Conservation (phyloP, 2,797 vertebrate species). For the Siniperca obscura region DNA sequence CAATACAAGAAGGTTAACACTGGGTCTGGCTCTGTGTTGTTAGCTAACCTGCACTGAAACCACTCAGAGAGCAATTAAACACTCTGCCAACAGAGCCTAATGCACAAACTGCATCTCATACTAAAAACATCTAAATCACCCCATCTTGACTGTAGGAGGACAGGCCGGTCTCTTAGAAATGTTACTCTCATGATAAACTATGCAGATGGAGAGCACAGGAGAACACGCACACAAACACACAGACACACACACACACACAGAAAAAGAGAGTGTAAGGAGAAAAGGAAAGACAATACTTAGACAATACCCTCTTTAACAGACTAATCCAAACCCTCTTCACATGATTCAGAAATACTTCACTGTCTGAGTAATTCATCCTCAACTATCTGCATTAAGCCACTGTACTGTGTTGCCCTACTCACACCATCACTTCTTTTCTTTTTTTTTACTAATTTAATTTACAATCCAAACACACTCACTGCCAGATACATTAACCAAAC, state of each 20-base stretch:
- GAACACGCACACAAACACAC: conserved; percentile 17
- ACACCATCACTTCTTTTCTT: conserved; percentile 49
- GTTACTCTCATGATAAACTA: conserved; percentile 54
- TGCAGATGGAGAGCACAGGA: conserved; percentile 48
- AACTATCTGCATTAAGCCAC: conserved; percentile 62
- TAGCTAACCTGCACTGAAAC: conserved; percentile 54
- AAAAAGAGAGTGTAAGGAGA: conserved; percentile 26
- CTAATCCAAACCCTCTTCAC: conserved; percentile 71
- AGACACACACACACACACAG: conserved; percentile 15
- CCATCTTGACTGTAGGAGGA: conserved; percentile 60
- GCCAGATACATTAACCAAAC: conserved; percentile 60
- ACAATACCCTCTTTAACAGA: conserved; percentile 53
- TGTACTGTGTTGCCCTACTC: conserved; percentile 50
- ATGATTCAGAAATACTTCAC: conserved; percentile 72
- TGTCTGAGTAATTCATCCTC: conserved; percentile 76
- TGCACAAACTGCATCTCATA: conserved; percentile 60
- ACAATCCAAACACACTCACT: conserved; percentile 49
- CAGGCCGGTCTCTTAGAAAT: conserved; percentile 38
- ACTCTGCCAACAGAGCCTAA: conserved; percentile 47
- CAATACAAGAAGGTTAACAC: conserved; percentile 15
- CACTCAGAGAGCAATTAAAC: conserved; percentile 68
- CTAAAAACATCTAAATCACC: conserved; percentile 67
- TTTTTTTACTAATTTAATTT: conserved; percentile 9
- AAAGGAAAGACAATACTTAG: conserved; percentile 57
- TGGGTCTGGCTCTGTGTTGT: conserved; percentile 45